Base-by-base conservation (phyloP, 2,113 vertebrate genomes). In the Campylomormyrus numenius region DNA sequence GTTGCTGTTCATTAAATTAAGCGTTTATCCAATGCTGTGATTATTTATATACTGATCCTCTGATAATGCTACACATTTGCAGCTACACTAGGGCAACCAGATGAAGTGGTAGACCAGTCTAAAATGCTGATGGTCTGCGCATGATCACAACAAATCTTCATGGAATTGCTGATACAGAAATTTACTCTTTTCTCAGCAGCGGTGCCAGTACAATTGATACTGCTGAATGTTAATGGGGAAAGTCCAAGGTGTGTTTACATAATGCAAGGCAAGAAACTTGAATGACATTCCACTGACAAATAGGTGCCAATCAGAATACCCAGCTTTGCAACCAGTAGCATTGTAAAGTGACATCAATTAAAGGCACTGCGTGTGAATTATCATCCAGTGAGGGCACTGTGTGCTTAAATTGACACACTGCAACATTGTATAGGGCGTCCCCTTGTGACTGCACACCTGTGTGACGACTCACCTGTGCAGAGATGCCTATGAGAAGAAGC, bases 401-500 rank as follows among this genome's bases (percentile, higher is more conserved):
- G 62, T 31, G 62, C 62, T 66, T 31, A 66, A 83, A 83, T 19
- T 42, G 11, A 21, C 35, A 83, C 11, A 86, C n/a, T 27, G 10
- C 77, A 83, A 45, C 6, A 86, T 19, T n/a, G 6, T 27, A 49
- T 3, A 86, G 19, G 85, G 45, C 1, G 21, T 31, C 85, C 9
- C 9, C 5, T 27, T 53, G 50, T 35, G 27, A 31, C 85, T 19
- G n/a, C 19, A 17, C 62, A 53, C 2, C 50, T 35, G 88, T 21
- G 27, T n/a, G n/a, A 50, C 15, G 1, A 80, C 87, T 50, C 94
- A 98, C 97, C 97, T 98, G 98, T 31, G 97, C 97, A 42, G 97
- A 98, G 93, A 99, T 97, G 88, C 98, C 98, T 31, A 98, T 96
- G 84, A 98, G 95, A 39, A 98, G 95, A 6, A 99, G 93, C 97